Evolutionary conservation across 2,113 vertebrate species (phyloP).

Genomic region (Anseranas semipalmata): DNA sequence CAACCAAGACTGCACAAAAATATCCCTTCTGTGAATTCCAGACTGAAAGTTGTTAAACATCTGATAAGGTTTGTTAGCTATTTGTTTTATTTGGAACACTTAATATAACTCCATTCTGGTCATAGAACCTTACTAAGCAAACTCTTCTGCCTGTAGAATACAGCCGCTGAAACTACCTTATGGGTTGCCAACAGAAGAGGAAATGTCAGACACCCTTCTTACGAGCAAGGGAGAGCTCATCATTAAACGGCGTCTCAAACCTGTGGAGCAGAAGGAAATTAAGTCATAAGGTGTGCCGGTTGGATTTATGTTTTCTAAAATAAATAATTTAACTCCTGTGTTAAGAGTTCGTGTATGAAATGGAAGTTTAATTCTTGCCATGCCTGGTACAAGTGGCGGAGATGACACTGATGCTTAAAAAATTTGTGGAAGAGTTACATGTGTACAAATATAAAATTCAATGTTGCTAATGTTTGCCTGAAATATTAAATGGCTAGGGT

Average conservation of each 20-base stretch:
- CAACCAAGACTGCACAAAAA: slow-evolving; percentile 92
- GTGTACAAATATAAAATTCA: neutral
- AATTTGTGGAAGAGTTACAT: neutral
- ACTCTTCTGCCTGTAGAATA: slow-evolving; percentile 78
- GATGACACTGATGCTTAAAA: neutral
- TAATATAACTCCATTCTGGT: neutral
- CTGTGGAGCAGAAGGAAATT: slow-evolving; percentile 72
- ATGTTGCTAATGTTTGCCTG: neutral
- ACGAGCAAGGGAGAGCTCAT: slow-evolving; percentile 89
- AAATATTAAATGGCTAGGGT: neutral
- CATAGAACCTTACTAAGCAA: neutral
- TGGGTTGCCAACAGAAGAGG: slow-evolving; percentile 89
- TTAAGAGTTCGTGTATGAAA: neutral
- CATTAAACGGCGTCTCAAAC: slow-evolving; percentile 75
- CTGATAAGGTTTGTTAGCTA: slow-evolving; percentile 87
- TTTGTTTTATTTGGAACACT: neutral
- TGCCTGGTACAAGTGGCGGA: neutral
- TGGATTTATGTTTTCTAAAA: slow-evolving; percentile 21
- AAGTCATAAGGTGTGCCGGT: slow-evolving; percentile 64
- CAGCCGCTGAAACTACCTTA: slow-evolving; percentile 89
- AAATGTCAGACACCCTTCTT: slow-evolving; percentile 84
- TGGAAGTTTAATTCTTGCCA: neutral
- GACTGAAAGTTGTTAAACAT: slow-evolving; percentile 91
- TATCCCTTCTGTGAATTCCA: slow-evolving; percentile 89
- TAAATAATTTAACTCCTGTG: neutral